Evolutionary conservation across 2,888 invertebrate genomes (phyloP).

Genomic region (Eupelmus urozonus): DNA sequence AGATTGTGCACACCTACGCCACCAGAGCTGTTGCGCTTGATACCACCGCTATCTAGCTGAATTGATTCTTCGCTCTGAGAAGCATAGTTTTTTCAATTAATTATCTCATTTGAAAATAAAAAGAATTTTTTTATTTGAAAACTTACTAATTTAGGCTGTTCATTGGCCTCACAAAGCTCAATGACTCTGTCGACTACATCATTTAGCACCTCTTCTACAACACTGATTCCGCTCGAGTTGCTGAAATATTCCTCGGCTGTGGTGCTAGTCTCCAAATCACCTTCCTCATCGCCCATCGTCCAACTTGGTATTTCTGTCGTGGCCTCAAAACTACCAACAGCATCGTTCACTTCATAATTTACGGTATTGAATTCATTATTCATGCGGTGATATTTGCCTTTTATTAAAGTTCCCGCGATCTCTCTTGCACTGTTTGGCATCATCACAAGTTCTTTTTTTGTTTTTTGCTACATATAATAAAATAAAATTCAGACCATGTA

Average conservation of each 20-base stretch:
- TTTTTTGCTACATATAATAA: no score
- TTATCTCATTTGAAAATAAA: background rate
- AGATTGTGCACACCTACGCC: conserved; percentile 83
- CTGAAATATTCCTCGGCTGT: conserved; percentile 85
- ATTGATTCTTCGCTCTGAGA: conserved; percentile 69
- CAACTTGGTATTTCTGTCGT: conserved; percentile 78
- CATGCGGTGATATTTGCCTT: conserved; percentile 73
- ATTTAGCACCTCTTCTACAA: conserved; percentile 81
- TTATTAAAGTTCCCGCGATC: conserved; percentile 73
- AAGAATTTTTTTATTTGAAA: background rate
- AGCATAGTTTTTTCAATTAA: background rate
- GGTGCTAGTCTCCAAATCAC: conserved; percentile 80
- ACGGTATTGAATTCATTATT: conserved; percentile 71
- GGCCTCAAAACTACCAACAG: conserved; percentile 76
- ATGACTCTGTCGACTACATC: conserved; percentile 80
- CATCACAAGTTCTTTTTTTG: conserved; percentile 65
- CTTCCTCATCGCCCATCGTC: conserved; percentile 79
- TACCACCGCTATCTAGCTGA: conserved; percentile 66
- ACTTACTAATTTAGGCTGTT: conserved; percentile 68
- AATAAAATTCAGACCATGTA: no score
- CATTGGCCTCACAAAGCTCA: conserved; percentile 69
- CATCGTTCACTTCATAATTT: conserved; percentile 71
- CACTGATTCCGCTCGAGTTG: conserved; percentile 76
- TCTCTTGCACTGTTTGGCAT: conserved; percentile 71
- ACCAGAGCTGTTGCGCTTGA: conserved; percentile 60